Evolutionary conservation across 2,888 invertebrate genomes (phyloP).

Genomic region (Stenodera caucasica): DNA sequence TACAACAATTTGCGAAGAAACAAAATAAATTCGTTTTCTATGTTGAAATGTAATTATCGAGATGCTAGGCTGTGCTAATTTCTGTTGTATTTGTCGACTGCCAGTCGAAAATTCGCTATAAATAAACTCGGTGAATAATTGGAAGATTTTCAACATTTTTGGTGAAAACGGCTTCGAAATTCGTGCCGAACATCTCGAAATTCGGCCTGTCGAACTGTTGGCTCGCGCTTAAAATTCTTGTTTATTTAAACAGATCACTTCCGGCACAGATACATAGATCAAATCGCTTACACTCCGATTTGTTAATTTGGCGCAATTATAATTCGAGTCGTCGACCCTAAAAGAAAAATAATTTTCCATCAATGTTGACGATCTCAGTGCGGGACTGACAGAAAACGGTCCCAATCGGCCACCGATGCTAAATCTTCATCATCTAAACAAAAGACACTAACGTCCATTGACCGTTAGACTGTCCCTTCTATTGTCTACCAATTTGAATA

Average conservation of each 20-base stretch:
- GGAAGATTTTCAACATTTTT: constrained; percentile 20
- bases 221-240: background rate
- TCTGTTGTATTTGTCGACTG: constrained; percentile 12
- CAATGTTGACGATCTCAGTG: no score
- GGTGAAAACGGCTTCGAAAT: no score
- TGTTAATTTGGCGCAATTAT: background rate
- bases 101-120: constrained; percentile 20
- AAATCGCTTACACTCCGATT: background rate
- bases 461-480: constrained; percentile 13
- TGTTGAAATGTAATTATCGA: constrained; percentile 19
- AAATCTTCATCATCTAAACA: background rate
- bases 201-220: background rate
- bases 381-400: constrained; percentile 6
- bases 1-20: background rate
- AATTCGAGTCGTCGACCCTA: background rate
- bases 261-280: background rate
- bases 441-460: constrained; percentile 13
- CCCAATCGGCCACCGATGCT: background rate
- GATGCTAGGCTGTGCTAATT: constrained; percentile 12
- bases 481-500: constrained; percentile 27
- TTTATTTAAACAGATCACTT: constrained; percentile 7
- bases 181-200: no score
- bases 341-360: background rate
- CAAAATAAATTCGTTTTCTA: constrained; percentile 16
- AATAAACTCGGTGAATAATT: constrained; percentile 25